Percentiles rank a stretch among this genome's conserved stretches.
Conservation (phyloP, 2,888 invertebrate species). For the Exephanes ischioxanthus region DNA sequence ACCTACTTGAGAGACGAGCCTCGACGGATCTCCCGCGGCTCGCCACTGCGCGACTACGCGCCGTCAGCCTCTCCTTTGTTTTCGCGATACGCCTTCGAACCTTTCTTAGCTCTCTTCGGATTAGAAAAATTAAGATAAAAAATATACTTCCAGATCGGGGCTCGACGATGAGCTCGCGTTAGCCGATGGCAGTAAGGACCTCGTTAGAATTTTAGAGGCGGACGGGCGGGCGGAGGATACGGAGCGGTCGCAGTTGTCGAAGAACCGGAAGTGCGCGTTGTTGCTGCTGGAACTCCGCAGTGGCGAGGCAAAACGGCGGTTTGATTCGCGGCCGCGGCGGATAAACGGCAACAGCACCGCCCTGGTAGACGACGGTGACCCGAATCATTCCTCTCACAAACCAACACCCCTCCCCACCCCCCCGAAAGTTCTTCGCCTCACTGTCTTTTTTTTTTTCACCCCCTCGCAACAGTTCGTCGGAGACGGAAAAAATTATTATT, state of each 20-base stretch:
- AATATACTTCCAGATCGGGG: not conserved
- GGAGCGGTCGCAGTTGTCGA: not conserved
- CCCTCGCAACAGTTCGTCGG: not conserved
- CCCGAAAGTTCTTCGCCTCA: not conserved
- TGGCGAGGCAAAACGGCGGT: conserved; percentile 6
- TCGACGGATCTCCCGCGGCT: conserved; percentile 45
- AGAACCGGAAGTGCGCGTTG: conserved; percentile 16
- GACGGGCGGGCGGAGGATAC: not conserved
- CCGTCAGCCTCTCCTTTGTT: conserved; percentile 65
- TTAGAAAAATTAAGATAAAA: too few species aligned
- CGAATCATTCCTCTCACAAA: conserved; percentile 57
- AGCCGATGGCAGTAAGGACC: conserved; percentile 48
- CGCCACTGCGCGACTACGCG: conserved; percentile 17
- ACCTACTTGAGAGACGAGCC: conserved; percentile 59
- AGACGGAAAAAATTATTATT: not conserved
- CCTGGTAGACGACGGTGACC: conserved; percentile 66
- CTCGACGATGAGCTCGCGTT: not conserved
- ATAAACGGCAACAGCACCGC: conserved; percentile 60
- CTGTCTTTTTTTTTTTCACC: not conserved
- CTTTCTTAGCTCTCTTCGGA: conserved; percentile 17
- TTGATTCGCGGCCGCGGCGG: conserved; percentile 25
- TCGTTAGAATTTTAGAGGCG: conserved; percentile 26
- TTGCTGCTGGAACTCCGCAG: conserved; percentile 19
- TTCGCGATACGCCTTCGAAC: conserved; percentile 63
- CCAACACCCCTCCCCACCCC: not conserved